Conservation (phyloP, 2,113 vertebrate genomes). For the Pygoscelis adeliae region DNA sequence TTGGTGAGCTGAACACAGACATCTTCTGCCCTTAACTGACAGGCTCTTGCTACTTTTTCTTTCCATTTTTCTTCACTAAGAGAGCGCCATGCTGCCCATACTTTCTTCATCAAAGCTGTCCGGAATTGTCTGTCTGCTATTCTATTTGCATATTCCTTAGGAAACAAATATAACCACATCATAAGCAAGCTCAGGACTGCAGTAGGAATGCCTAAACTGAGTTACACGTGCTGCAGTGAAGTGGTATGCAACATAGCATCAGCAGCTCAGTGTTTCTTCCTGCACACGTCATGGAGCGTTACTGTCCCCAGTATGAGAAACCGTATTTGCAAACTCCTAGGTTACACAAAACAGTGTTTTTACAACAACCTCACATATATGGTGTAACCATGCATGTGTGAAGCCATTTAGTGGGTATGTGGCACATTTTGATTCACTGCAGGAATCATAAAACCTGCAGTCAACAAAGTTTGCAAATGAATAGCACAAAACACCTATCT, state of each 20-base stretch:
- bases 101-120: slow-evolving; percentile 85
- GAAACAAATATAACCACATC: not conserved
- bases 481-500: not conserved
- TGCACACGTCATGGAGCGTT: rapidly evolving
- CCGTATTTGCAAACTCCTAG: not conserved
- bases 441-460: not conserved
- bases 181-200: not conserved
- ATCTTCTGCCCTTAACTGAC: slow-evolving; percentile 87
- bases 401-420: not conserved
- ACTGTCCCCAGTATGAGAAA: not conserved
- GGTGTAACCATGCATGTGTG: not conserved
- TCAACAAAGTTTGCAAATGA: not conserved
- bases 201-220: not conserved
- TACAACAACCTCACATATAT: not conserved
- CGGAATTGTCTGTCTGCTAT: slow-evolving; percentile 84
- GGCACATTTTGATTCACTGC: not conserved
- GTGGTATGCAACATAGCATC: not conserved
- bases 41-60: slow-evolving; percentile 85
- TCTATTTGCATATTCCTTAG: slow-evolving; percentile 78
- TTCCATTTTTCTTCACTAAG: slow-evolving; percentile 83
- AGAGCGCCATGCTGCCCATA: slow-evolving; percentile 86
- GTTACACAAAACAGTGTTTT: not conserved
- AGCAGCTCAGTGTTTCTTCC: not conserved
- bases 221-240: rapidly evolving
- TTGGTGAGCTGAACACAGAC: slow-evolving; percentile 87